Evolutionary conservation across 2,113 vertebrate genomes (phyloP).

Genomic region (Leptobrachium ailaonicum): DNA sequence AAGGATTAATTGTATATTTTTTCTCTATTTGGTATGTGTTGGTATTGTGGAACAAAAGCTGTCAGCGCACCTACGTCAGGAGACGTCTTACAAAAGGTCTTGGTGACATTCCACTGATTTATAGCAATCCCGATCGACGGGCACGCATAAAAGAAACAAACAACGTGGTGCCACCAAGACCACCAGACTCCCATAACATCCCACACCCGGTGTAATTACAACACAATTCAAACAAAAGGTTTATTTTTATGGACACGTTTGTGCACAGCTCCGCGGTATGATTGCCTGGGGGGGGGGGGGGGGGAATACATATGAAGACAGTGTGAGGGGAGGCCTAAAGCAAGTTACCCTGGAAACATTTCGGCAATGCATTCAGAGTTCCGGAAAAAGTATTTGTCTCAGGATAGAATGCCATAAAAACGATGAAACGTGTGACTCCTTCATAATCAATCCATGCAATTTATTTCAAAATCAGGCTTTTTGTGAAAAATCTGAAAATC

Average conservation of each 20-base stretch:
- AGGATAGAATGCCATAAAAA: background rate
- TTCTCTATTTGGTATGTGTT: background rate
- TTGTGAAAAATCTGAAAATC: too few species aligned
- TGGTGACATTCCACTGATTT: conserved; percentile 25
- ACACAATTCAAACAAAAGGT: background rate
- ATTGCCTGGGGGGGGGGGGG: background rate
- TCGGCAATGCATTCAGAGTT: background rate
- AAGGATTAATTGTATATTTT: background rate
- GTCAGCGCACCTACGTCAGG: conserved; percentile 1
- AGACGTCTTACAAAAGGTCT: background rate
- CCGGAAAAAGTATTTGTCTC: background rate
- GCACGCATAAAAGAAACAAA: conserved; percentile 3
- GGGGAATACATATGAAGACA: background rate
- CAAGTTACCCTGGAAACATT: conserved; percentile 7
- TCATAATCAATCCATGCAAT: too few species aligned
- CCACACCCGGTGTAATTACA: conserved; percentile 8
- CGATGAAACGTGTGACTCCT: too few species aligned
- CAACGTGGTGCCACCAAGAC: background rate
- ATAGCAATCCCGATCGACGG: background rate
- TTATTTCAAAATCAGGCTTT: too few species aligned
- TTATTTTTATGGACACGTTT: conserved; percentile 18
- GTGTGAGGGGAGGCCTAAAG: background rate
- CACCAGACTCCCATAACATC: conserved; percentile 12
- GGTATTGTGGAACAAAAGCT: background rate
- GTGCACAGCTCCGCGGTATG: background rate